Evolutionary conservation across 1,140 invertebrate genomes (phyloP).

Genomic region (Meloidogyne floridensis): DNA sequence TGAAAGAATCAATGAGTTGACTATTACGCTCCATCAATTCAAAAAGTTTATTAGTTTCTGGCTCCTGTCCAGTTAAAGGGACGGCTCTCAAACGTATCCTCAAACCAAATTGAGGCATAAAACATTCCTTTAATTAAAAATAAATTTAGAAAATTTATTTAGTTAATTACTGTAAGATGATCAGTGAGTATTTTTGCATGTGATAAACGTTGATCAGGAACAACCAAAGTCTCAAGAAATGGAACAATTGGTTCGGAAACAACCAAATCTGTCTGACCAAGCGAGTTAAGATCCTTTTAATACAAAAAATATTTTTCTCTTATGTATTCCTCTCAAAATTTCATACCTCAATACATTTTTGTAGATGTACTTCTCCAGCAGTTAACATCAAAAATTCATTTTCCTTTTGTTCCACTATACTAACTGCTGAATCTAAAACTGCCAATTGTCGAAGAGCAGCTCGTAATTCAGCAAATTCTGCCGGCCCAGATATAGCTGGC

Average conservation of each 20-base stretch:
- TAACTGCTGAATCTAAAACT: constrained; percentile 78
- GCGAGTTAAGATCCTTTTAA: constrained; percentile 72
- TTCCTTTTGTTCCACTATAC: constrained; percentile 72
- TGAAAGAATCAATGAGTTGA: constrained; percentile 73
- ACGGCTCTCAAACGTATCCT: constrained; percentile 78
- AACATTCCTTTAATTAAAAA: constrained; percentile 69
- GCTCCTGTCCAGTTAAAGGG: constrained; percentile 74
- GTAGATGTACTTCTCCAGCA: constrained; percentile 93
- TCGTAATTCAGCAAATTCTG: constrained; percentile 75
- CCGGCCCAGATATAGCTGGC: constrained; percentile 27
- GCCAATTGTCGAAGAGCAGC: constrained; percentile 80
- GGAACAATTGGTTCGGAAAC: constrained; percentile 93
- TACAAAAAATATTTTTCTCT: constrained; percentile 2
- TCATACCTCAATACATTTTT: constrained; percentile 75
- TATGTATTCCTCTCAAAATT: neutral
- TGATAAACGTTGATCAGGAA: constrained; percentile 67
- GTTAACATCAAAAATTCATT: constrained; percentile 95
- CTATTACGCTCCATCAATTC: constrained; percentile 84
- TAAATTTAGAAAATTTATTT: neutral
- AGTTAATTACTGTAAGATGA: constrained; percentile 48
- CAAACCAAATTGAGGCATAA: constrained; percentile 76
- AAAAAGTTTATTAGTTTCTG: constrained; percentile 70
- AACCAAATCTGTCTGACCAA: constrained; percentile 71
- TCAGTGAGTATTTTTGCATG: constrained; percentile 48
- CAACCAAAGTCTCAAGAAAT: constrained; percentile 84